These are phyloP conservation scores for Agelastica alni DNA, from an alignment of 2,888 invertebrate species.

Conservation along the genomic window DNA sequence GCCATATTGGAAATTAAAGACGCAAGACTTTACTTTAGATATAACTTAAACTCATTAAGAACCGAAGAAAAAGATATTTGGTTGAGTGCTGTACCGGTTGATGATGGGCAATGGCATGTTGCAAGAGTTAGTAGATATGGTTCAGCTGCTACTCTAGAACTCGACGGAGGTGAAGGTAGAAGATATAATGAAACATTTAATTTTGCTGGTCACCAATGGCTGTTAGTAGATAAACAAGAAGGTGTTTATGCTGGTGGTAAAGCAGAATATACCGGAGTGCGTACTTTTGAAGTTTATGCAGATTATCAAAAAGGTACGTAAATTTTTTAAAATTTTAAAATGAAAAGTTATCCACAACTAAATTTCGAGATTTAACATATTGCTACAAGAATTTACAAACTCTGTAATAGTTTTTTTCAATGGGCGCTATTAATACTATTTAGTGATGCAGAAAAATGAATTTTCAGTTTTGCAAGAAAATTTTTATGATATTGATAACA, in stretches of 20 bases:
- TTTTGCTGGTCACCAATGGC: conserved; percentile 89
- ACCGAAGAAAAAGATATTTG: conserved; percentile 91
- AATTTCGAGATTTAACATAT: too few species aligned
- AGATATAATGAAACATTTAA: conserved; percentile 91
- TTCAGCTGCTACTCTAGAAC: conserved; percentile 86
- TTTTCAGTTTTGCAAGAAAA: too few species aligned
- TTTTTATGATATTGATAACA: too few species aligned
- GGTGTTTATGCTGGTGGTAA: conserved; percentile 95
- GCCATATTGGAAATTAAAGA: conserved; percentile 91
- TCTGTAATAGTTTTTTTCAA: too few species aligned
- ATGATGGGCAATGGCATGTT: conserved; percentile 97
- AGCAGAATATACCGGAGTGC: conserved; percentile 91
- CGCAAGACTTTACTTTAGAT: conserved; percentile 86
- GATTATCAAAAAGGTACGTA: conserved; percentile 89
- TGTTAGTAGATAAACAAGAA: conserved; percentile 90
- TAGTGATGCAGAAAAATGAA: too few species aligned
- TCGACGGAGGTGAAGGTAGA: conserved; percentile 94
- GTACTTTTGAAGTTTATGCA: conserved; percentile 92
- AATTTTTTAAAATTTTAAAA: too few species aligned
- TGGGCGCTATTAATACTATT: too few species aligned
- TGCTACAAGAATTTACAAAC: too few species aligned
- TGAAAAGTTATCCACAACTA: too few species aligned
- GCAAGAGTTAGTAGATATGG: conserved; percentile 90
- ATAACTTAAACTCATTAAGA: conserved; percentile 87
- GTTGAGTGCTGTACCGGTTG: conserved; percentile 87